A percentile compares a stretch with the other conserved stretches of the same genome.
These are phyloP conservation scores for Saguinus imperator DNA, from an alignment of 2,113 vertebrate species.

Conservation along the genomic window DNA sequence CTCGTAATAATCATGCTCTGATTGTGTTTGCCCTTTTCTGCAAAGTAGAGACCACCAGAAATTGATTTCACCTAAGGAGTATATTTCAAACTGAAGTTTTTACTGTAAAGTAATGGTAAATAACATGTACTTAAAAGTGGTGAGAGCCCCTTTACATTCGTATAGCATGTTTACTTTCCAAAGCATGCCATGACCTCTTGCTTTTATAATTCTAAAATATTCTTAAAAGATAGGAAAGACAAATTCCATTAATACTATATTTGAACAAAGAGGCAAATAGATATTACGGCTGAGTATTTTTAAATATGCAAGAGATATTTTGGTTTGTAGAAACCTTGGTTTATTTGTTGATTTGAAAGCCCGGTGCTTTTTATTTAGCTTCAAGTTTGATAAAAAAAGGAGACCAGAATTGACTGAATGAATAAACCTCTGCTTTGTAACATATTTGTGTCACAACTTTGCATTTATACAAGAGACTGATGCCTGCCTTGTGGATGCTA, in stretches of 20 bases:
- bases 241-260: neutral
- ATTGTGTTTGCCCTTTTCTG: neutral
- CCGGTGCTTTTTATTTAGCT: neutral
- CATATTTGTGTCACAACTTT: neutral
- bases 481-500: neutral
- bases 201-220: neutral
- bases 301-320: neutral
- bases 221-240: neutral
- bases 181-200: neutral
- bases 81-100: constrained; percentile 61
- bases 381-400: neutral
- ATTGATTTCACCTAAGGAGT: neutral
- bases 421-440: neutral
- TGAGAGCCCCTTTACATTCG: neutral
- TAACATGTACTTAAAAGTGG: constrained; percentile 10
- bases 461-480: neutral
- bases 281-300: neutral
- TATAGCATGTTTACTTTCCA: neutral
- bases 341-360: constrained; percentile 10
- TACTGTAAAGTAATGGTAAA: constrained; percentile 16
- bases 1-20: neutral
- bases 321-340: neutral
- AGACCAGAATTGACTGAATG: neutral
- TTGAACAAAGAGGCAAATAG: neutral
- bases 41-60: constrained; percentile 41